A percentile compares a stretch with the other conserved stretches of the same genome.
These are phyloP conservation scores for Theocolax elegans DNA, from an alignment of 1,140 invertebrate species.

Conservation along the genomic window DNA sequence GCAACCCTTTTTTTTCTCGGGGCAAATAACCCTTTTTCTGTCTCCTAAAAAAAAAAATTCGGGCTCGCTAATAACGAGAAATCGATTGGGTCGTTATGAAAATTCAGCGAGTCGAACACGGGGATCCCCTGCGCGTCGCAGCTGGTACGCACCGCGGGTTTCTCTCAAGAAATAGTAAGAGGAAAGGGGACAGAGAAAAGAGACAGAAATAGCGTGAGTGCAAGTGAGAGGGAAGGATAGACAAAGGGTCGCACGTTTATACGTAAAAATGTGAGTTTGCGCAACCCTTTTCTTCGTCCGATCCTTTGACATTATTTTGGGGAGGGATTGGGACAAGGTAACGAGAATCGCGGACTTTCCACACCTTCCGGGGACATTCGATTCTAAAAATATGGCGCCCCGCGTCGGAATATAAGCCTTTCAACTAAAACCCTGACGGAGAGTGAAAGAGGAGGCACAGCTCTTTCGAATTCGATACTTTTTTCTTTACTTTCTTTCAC, in stretches of 20 bases:
- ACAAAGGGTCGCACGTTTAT: slow-evolving; percentile 9
- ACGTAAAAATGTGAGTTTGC: slow-evolving; percentile 2
- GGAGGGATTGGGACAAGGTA: not conserved
- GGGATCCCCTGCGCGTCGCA: slow-evolving; percentile 24
- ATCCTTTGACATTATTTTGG: not conserved
- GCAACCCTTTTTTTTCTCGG: not conserved
- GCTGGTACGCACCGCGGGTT: slow-evolving; percentile 24
- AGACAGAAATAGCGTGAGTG: slow-evolving; percentile 6
- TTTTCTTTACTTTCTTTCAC: not conserved
- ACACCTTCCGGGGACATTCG: slow-evolving; percentile 20
- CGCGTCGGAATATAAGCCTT: slow-evolving; percentile 4
- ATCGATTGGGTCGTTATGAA: slow-evolving; percentile 42
- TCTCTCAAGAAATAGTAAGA: slow-evolving; percentile 25
- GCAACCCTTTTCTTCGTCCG: slow-evolving; percentile 17
- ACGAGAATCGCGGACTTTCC: slow-evolving; percentile 11
- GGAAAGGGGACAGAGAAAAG: slow-evolving; percentile 9
- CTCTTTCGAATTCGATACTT: not conserved
- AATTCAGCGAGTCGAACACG: slow-evolving; percentile 34
- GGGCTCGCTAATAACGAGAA: slow-evolving; percentile 6
- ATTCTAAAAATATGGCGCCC: slow-evolving; percentile 19
- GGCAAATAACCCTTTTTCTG: not conserved
- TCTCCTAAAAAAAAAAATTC: slow-evolving; percentile 2
- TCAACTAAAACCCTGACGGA: too few relatives aligned
- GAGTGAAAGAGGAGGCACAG: too few relatives aligned
- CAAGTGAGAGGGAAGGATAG: slow-evolving; percentile 20